Percentiles rank a stretch among this genome's conserved stretches.
Conservation (phyloP, 2,113 vertebrate species). For the Nothocercus nigrocapillus region DNA sequence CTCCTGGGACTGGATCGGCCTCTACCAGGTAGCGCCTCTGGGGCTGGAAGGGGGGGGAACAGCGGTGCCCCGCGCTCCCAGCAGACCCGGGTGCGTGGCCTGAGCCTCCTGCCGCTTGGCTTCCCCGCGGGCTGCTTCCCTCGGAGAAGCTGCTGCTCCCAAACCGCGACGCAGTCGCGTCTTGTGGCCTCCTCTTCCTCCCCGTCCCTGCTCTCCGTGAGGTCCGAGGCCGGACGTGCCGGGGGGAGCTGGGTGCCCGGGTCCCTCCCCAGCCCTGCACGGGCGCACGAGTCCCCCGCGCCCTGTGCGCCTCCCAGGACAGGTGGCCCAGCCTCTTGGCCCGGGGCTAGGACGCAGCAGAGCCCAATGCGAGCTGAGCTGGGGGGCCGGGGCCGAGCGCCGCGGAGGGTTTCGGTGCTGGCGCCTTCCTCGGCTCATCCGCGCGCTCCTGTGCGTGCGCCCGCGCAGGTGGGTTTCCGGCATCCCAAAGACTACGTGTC, state of each 20-base stretch:
- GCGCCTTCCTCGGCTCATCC: not conserved
- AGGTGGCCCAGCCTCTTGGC: not conserved
- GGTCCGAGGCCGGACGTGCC: not conserved
- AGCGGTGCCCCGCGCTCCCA: not conserved
- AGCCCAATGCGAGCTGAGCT: not conserved
- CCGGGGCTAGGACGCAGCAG: not conserved
- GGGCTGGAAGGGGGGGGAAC: not conserved
- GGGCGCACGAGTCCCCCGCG: not conserved
- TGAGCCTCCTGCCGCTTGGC: not conserved
- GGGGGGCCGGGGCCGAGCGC: not conserved
- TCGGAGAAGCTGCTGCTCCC: not conserved
- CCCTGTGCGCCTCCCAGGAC: not conserved
- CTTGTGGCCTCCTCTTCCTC: not conserved
- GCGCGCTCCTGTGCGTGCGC: accelerated
- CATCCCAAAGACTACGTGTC: conserved; percentile 95
- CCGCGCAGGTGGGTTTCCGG: conserved; percentile 90
- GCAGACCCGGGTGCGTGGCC: accelerated
- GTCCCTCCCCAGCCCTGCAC: no score
- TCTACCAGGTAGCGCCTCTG: conserved; percentile 87
- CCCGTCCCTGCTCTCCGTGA: not conserved
- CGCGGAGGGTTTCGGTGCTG: not conserved
- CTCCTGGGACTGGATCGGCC: conserved; percentile 98
- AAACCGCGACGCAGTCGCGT: not conserved
- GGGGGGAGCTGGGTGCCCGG: not conserved
- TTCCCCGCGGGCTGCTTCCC: not conserved